Evolutionary conservation across 2,888 invertebrate genomes (phyloP), one percentile per base, ranked within the genome.

Genomic region (Doris montereyensis): DNA sequence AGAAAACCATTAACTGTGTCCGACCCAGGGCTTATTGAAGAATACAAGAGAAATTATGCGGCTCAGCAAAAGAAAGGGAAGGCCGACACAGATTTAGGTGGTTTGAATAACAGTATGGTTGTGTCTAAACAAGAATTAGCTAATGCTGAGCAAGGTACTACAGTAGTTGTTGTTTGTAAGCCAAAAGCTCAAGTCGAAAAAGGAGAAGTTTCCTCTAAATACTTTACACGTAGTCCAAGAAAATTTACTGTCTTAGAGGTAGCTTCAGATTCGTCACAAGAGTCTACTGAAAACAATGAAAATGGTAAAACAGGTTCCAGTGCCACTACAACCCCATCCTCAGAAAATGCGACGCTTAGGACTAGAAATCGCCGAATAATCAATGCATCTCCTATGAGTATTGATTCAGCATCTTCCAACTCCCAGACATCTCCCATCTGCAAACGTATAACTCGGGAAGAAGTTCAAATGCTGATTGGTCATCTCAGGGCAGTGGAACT

Each of bases 161-260:
- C 87, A 28, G 79, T 88, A 24, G 87, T 88, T 67, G 88, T 88
- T 62, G 86, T 88, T n/a, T 88, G 87, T 76, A 87, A 87, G 57
- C 87, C 87, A 17, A 87, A 87, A 82, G 84, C 83, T 41, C 84
- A 83, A 28, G 83, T 83, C 32, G 81, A 84, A 13, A 85, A 84
- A 73, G 82, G 84, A 60, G 83, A 85, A 76, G 84, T 85, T 62
- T 86, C 85, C 67, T 79, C 85, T 62, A 86, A 86, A 80, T 85
- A 86, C 76, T 85, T 84, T 58, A 52, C 73, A 26, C 78, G 67
- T 30, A 81, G 80, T 34, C 78, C 80, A 24, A 81, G 80, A 57
- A 81, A 76, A 85, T 84, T 73, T 80, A 84, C 52, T 81, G 81
- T 77, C 68, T 58, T 32, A 32, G 34, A 35, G 21, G 70, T 70